A percentile compares a stretch with the other conserved stretches of the same genome.
Conservation (phyloP, 2,797 vertebrate species). For the Euthynnus affinis region DNA sequence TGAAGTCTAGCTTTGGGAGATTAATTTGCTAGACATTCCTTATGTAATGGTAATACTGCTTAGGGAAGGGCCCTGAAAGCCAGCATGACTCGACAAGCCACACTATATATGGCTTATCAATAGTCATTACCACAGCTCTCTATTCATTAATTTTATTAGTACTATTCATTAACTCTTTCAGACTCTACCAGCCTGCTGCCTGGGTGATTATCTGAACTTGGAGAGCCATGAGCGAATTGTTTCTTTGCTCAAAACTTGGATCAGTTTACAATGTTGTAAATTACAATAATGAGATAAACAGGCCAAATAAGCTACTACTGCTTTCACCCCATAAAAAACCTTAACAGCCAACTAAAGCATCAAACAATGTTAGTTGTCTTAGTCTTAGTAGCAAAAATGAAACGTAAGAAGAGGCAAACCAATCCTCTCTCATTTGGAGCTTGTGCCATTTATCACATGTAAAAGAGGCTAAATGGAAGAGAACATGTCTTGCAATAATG, state of each 20-base stretch:
- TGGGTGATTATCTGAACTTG: conserved; percentile 65
- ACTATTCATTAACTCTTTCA: conserved; percentile 79
- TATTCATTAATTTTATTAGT: conserved; percentile 80
- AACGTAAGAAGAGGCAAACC: neutral
- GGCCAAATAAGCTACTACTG: neutral
- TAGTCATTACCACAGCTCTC: conserved; percentile 72
- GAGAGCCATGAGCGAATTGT: conserved; percentile 9
- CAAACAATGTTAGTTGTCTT: neutral
- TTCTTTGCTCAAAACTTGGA: conserved; percentile 15
- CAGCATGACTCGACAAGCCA: conserved; percentile 56
- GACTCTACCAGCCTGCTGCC: conserved; percentile 55
- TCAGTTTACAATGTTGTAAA: conserved; percentile 11
- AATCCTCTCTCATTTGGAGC: conserved; percentile 10
- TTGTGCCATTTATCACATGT: conserved; percentile 21
- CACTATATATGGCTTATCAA: conserved; percentile 75
- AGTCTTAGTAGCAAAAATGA: neutral
- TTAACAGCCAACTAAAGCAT: neutral
- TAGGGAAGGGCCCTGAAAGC: conserved; percentile 65
- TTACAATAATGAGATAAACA: neutral
- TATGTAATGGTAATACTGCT: conserved; percentile 77
- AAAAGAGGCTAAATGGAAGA: conserved; percentile 34
- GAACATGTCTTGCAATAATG: conserved; percentile 42
- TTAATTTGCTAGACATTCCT: conserved; percentile 69
- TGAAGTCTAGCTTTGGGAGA: conserved; percentile 69
- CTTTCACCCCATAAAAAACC: neutral